phyloP scores from a whole-genome alignment of 2,797 vertebrate genomes.

The Sphaeramia orbicularis region DNA sequence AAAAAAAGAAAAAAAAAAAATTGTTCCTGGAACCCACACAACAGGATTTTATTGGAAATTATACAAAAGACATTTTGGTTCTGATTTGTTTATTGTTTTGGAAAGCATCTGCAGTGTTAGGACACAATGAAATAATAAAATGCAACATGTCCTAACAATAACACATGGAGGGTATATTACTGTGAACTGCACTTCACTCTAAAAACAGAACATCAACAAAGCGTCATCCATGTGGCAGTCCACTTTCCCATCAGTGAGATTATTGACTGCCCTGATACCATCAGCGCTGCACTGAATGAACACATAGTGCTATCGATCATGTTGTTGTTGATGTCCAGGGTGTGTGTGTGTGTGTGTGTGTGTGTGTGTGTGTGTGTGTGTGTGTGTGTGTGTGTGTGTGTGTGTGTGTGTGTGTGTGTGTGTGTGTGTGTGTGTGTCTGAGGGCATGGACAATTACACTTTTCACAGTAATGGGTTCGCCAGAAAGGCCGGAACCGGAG shows the following conservation, averaged over 20 bases:
- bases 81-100: slow-evolving; percentile 4
- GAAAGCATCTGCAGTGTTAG: slow-evolving; percentile 18
- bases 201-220: slow-evolving; percentile 56
- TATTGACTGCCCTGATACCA: slow-evolving; percentile 72
- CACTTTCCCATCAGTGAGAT: slow-evolving; percentile 55
- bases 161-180: not conserved
- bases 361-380: slow-evolving; percentile 26
- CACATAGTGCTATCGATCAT: slow-evolving; percentile 71
- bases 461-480: slow-evolving; percentile 55
- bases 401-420: slow-evolving; percentile 31
- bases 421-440: slow-evolving; percentile 29
- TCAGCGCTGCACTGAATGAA: slow-evolving; percentile 58
- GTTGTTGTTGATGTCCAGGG: slow-evolving; percentile 48
- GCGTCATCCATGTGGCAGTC: slow-evolving; percentile 35
- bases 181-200: slow-evolving; percentile 35
- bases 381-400: slow-evolving; percentile 29
- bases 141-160: slow-evolving; percentile 35
- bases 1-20: not conserved
- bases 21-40: slow-evolving; percentile 33
- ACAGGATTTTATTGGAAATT: not conserved
- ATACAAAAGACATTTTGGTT: not conserved
- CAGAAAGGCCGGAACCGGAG: slow-evolving; percentile 47
- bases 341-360: slow-evolving; percentile 23
- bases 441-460: slow-evolving; percentile 52
- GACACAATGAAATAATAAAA: slow-evolving; percentile 19